Conservation (phyloP, 1,140 invertebrate species). For the Drosophila ercepeae region DNA sequence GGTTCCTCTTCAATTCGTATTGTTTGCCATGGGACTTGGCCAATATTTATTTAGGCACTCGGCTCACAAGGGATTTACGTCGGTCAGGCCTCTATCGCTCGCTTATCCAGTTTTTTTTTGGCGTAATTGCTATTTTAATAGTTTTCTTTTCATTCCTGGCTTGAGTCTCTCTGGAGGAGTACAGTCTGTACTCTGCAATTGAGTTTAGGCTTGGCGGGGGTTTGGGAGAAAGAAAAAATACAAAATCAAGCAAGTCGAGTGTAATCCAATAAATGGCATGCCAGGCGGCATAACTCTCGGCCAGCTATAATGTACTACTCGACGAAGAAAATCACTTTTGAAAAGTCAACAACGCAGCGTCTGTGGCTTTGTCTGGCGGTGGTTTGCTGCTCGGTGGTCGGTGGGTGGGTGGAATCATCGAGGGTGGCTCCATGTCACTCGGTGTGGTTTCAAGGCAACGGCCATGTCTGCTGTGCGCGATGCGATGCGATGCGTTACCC, state of each 20-base stretch:
- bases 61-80: conserved; percentile 49
- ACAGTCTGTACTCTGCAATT: conserved; percentile 51
- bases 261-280: conserved; percentile 78
- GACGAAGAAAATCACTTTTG: conserved; percentile 76
- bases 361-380: conserved; percentile 34
- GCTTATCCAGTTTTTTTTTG: conserved; percentile 37
- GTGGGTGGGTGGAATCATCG: conserved; percentile 19
- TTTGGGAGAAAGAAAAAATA: too few species aligned
- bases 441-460: conserved; percentile 59
- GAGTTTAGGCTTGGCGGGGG: conserved; percentile 29
- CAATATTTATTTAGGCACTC: conserved; percentile 78
- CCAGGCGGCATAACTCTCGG: conserved; percentile 45
- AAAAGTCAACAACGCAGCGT: conserved; percentile 77
- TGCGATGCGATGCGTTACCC: conserved; percentile 54
- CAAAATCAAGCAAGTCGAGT: conserved; percentile 12
- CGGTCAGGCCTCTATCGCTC: conserved; percentile 18
- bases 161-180: conserved; percentile 24
- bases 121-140: conserved; percentile 75
- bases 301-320: conserved; percentile 79
- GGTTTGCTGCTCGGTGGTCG: too few species aligned
- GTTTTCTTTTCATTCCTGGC: conserved; percentile 47
- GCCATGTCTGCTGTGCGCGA: conserved; percentile 14
- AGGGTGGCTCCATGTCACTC: conserved; percentile 58
- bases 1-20: conserved; percentile 1
- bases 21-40: conserved; percentile 61